A percentile compares a stretch with the other conserved stretches of the same genome.
phyloP scores from a whole-genome alignment of 2,888 invertebrate species.

The Ornithoptera priamus region DNA sequence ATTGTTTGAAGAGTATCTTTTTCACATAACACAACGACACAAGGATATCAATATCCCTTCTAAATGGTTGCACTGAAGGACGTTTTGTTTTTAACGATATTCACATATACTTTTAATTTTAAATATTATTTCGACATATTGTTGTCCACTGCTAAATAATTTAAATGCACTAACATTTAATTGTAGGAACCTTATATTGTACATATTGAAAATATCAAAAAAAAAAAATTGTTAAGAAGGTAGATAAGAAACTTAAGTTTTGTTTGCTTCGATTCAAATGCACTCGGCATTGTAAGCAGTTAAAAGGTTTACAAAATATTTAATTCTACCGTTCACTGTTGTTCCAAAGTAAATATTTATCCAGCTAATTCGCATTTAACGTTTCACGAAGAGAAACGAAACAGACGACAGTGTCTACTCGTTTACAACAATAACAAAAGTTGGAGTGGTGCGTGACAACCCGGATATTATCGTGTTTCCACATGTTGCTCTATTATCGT shows the following conservation, averaged over 20 bases:
- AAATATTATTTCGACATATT: background rate
- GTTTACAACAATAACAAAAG: conserved; percentile 70
- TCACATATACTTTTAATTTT: background rate
- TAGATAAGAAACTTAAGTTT: background rate
- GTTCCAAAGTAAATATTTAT: conserved; percentile 74
- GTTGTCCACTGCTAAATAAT: background rate
- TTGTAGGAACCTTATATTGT: background rate
- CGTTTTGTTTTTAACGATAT: background rate
- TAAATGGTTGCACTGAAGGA: conserved; percentile 17
- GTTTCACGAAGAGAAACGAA: conserved; percentile 67
- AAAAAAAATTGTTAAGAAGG: background rate
- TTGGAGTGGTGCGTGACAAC: conserved; percentile 49
- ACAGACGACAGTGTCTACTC: conserved; percentile 69
- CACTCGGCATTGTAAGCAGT: conserved; percentile 9
- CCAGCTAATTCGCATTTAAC: conserved; percentile 76
- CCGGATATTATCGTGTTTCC: conserved; percentile 30
- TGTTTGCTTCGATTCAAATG: background rate
- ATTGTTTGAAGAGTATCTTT: conserved; percentile 52
- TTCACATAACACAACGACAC: conserved; percentile 35
- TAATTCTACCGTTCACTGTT: conserved; percentile 61
- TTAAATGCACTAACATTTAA: background rate
- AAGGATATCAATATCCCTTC: conserved; percentile 27
- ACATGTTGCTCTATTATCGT: conserved; percentile 7
- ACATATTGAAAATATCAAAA: background rate
- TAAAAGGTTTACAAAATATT: conserved; percentile 47